Percentiles rank a stretch among this genome's conserved stretches.
Conservation (phyloP, 2,888 invertebrate genomes). For the Plagodis dolabraria region DNA sequence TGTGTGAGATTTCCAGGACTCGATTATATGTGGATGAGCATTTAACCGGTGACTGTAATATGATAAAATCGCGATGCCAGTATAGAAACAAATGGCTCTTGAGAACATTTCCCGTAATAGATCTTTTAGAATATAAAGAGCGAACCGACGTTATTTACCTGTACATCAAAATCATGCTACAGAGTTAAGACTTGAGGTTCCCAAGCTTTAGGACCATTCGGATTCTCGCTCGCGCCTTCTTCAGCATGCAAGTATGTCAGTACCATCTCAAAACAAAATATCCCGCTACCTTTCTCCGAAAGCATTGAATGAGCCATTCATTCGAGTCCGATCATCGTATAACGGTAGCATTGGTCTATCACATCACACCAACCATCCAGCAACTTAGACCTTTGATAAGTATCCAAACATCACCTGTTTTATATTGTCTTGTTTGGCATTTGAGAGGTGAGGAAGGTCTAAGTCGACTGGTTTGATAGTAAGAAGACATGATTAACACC, state of each 20-base stretch:
- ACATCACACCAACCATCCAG: constrained; percentile 43
- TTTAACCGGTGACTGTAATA: no score
- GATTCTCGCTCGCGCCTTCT: constrained; percentile 15
- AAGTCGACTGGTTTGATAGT: constrained; percentile 15
- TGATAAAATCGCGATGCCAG: no score
- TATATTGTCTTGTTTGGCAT: background rate
- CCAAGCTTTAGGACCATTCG: constrained; percentile 18
- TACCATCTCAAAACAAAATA: constrained; percentile 61
- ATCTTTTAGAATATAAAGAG: no score
- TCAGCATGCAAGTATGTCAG: constrained; percentile 20
- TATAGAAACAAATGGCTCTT: no score
- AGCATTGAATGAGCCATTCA: constrained; percentile 77
- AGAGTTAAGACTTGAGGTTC: constrained; percentile 3
- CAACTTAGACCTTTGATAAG: constrained; percentile 35
- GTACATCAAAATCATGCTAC: no score
- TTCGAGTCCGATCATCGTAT: constrained; percentile 66
- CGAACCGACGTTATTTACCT: no score
- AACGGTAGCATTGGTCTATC: constrained; percentile 77
- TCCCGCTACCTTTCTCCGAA: constrained; percentile 70
- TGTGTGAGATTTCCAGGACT: no score
- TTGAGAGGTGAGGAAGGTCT: constrained; percentile 6
- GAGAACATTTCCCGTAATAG: no score
- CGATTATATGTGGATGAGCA: no score
- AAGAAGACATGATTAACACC: constrained; percentile 21
- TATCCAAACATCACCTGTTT: constrained; percentile 2